Evolutionary conservation across 1,140 invertebrate genomes (phyloP), one percentile per base, ranked within the genome.

Genomic region (Nomia melanderi): DNA sequence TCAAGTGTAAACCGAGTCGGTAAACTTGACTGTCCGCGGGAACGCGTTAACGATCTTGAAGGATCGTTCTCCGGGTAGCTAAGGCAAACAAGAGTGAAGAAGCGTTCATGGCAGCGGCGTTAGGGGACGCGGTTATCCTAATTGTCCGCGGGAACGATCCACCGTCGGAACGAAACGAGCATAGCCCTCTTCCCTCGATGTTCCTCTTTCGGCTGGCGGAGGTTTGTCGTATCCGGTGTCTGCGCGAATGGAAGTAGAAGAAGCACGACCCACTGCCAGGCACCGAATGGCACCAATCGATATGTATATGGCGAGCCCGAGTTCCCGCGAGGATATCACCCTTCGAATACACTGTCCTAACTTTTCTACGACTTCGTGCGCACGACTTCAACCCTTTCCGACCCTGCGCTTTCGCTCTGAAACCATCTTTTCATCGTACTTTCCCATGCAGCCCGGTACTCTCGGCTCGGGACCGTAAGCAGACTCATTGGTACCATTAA

Each of bases 241-340:
- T 77, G 44, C 0, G 44, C 56, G 36, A 78, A 76, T 80, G 74
- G 71, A 73, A 77, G 44, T 66, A 86, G 84, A 83, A 83, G 77
- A 82, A 84, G 78, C 59, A 77, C 66, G 67, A 82, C 74, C 63
- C 85, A 87, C 79, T 74, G 87, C 89, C 90, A 90, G 90, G 89
- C 74, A 91, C 90, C 81, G 87, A 82, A 89, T 82, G 90, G 89
- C 82, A 91, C 89, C 83, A 91, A 91, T 91, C 90, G 84, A 91
- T 91, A 71, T 76, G 65, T 69, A 69, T 74, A 78, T 78, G 70
- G 74, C 71, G 57, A 77, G 78, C 53, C 53, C 62, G 39, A 12
- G 63, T 39, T 41, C 64, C 69, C 64, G 57, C 36, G 54, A 75
- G 70, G 41, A 83, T 77, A 81, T 76, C 80, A 71, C 44, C 66